phyloP scores from a whole-genome alignment of 2,888 invertebrate genomes.

The Agonum fuliginosum region DNA sequence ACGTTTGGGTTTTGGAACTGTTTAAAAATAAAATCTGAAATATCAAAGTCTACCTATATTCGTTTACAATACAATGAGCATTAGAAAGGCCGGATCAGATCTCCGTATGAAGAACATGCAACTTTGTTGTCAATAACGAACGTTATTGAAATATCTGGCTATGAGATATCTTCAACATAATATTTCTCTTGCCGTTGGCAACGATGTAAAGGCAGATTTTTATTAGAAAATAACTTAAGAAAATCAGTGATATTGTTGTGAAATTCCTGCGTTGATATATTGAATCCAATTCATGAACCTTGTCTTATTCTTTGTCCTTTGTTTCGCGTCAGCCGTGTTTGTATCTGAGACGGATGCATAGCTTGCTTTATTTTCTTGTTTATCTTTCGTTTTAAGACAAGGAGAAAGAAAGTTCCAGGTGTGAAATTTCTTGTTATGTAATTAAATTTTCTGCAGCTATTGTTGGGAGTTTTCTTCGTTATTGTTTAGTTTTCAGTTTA shows the following conservation, averaged over 20 bases:
- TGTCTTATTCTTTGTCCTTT: background rate
- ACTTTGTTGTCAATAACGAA: too few species aligned
- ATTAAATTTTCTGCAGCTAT: constrained; percentile 43
- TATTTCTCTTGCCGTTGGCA: too few species aligned
- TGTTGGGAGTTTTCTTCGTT: constrained; percentile 39
- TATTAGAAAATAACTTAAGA: constrained; percentile 31
- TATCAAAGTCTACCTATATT: too few species aligned
- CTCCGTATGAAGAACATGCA: too few species aligned
- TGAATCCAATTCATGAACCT: constrained; percentile 4
- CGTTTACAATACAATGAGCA: too few species aligned
- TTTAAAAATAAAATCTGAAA: too few species aligned
- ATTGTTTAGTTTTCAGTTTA: constrained; percentile 41
- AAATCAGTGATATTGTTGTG: constrained; percentile 2
- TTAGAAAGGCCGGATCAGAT: too few species aligned
- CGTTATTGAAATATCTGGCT: too few species aligned
- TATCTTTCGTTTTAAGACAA: constrained; percentile 17
- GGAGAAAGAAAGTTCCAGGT: constrained; percentile 29
- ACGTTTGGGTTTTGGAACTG: too few species aligned
- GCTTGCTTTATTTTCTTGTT: constrained; percentile 15
- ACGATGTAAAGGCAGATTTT: background rate
- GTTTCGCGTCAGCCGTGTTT: background rate
- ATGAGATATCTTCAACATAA: too few species aligned
- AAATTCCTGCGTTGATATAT: constrained; percentile 19
- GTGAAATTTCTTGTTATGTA: constrained; percentile 37
- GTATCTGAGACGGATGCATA: background rate